Evolutionary conservation across 2,113 vertebrate species (phyloP), one percentile per base, ranked within the genome.

Genomic region (Phalacrocorax carbo): DNA sequence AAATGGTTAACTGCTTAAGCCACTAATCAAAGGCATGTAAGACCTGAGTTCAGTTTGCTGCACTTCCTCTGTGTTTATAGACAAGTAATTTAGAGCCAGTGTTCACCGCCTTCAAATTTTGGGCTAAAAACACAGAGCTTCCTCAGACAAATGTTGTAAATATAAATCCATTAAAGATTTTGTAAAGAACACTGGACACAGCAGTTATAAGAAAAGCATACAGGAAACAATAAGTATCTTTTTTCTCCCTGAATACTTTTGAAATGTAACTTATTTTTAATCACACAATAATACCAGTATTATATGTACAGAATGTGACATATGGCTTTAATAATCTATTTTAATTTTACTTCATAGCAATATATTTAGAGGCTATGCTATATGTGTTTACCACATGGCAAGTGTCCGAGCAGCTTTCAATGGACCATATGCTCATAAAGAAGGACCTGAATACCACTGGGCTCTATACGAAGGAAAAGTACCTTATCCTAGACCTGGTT

Each of bases 361-460:
- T 73, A 99, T 99, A 92, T 99, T 99, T 97, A 99, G 99, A 97
- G 99, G 99, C 21, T 99, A 99, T 72, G 99, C 99, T 26, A 70
- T 99, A 82, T 99, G 99, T 96, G 98, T 99, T 87, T 99, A 99
- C 92, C 98, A 98, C 73, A 99, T 99, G 99, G 98, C 99, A 13
- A 99, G 99, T 58, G 98, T 99, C 77, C 98, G 99, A 90, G 99
- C 99, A 34, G 99, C 99, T 48, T 99, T 99, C 93, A 99, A 99
- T 32, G 99, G 99, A 82, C 99, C 99, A 0, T 99, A 99, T 54
- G 99, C 99, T 30, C 99, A 99, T 94, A 98, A 99, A 58, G 99
- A 99, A 97, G 98, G 98, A 83, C 98, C 99, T 25, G 99, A 99
- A 86, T 99, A 99, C 92, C 99, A 99, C 88, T 99, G 99, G 99